Base-by-base conservation (phyloP, 1,140 invertebrate species). In the Heterodera schachtii region DNA sequence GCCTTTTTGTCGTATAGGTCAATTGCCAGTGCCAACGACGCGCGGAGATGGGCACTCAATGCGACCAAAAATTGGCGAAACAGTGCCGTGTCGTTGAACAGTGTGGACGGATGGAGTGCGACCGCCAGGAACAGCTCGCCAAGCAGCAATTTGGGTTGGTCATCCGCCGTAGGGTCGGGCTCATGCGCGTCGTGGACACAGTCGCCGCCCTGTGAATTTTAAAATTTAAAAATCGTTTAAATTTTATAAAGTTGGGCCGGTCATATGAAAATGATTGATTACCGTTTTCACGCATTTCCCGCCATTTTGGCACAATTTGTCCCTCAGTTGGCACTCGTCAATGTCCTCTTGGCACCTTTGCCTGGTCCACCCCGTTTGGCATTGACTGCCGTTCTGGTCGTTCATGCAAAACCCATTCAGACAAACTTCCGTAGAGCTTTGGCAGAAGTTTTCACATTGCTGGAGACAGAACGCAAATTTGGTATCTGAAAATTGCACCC, bases 281-380 rank as follows among this genome's bases (percentile, higher is more conserved):
- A 95, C 95, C 0, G 95, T 96, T 91, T 97, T 97, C 16, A 97
- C 95, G 91, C 96, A 97, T 81, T 94, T 94, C 31, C 95, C 95
- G 83, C 95, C 95, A 90, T 96, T 95, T 87, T 96, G 95, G 87
- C 95, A 96, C 1, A 95, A 95, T 1, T 94, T 95, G 71, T 96
- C 98, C n/a, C 60, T 46, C 46, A 6, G 44, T 41, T 46, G 3
- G 43, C 84, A 85, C 73, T 85, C 83, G 82, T 84, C 69, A 43
- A 84, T 47, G 70, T 84, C 95, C 93, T 86, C 94, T 93, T 82
- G 80, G 82, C 87, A 90, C 11, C 82, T 75, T 5, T 81, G 75
- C 69, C 89, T 90, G 1, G 71, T 75, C 76, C 86, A 87, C 94
- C 82, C 82, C 52, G 75, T 47, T 21, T 69, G 64, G 73, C 79